phyloP scores from a whole-genome alignment of 2,888 invertebrate genomes.

The Capitulum mitella region DNA sequence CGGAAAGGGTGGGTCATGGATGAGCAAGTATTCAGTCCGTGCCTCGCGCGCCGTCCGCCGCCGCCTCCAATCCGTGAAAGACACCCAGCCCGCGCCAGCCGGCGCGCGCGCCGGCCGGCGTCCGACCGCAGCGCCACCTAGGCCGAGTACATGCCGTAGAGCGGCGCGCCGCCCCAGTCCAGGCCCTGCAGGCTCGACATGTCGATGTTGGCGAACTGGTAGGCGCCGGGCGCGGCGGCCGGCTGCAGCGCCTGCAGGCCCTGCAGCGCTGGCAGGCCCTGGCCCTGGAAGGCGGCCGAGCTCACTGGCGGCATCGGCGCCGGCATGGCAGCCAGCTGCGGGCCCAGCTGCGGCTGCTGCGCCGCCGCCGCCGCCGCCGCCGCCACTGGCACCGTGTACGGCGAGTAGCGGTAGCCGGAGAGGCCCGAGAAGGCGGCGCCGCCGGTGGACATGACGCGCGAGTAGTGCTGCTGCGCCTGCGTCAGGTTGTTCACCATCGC shows the following conservation, averaged over 20 bases:
- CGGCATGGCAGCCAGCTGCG: background rate
- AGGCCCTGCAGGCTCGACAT: slow-evolving; percentile 88
- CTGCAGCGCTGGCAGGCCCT: slow-evolving; percentile 9
- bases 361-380: background rate
- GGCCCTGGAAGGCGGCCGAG: background rate
- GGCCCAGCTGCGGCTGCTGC: background rate
- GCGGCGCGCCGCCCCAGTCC: slow-evolving; percentile 57
- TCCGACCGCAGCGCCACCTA: background rate
- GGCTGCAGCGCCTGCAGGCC: background rate
- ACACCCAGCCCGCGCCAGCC: background rate
- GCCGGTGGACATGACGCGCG: slow-evolving; percentile 27
- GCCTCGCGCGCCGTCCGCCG: background rate
- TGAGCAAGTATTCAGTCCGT: slow-evolving; percentile 2
- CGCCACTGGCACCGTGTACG: slow-evolving; percentile 51
- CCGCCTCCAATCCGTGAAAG: background rate
- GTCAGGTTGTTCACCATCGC: slow-evolving; percentile 58
- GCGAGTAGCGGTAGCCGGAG: slow-evolving; percentile 55
- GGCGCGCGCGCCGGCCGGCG: background rate
- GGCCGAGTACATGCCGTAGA: slow-evolving; percentile 25
- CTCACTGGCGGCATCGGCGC: background rate
- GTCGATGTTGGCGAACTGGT: slow-evolving; percentile 71
- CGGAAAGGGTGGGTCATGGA: background rate
- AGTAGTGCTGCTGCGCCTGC: slow-evolving; percentile 23
- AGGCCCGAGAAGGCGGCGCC: slow-evolving; percentile 49
- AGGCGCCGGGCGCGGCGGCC: background rate